A percentile compares a stretch with the other conserved stretches of the same genome.
Evolutionary conservation across 2,888 invertebrate species (phyloP).

Genomic region (Cremastinae sp.): DNA sequence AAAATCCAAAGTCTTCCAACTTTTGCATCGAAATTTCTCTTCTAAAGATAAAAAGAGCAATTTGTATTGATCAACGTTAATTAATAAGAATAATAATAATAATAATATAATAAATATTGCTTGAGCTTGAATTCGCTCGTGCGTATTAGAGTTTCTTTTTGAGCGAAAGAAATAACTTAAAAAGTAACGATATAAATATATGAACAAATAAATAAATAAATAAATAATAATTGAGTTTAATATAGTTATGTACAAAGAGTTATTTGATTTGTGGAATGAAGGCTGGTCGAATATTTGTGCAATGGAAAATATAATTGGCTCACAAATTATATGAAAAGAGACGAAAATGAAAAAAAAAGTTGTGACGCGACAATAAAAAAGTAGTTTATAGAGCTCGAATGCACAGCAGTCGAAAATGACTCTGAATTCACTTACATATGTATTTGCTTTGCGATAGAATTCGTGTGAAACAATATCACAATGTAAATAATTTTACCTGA

Average conservation of each 20-base stretch:
- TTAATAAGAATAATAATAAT: slow-evolving; percentile 34
- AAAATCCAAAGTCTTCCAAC: slow-evolving; percentile 77
- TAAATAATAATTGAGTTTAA: slow-evolving; percentile 23
- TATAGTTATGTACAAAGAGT: slow-evolving; percentile 36
- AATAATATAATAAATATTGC: too few relatives aligned
- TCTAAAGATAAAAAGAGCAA: too few relatives aligned
- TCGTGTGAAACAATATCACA: slow-evolving; percentile 25
- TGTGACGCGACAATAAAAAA: slow-evolving; percentile 79
- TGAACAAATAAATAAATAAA: slow-evolving; percentile 17
- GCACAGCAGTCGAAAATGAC: slow-evolving; percentile 64
- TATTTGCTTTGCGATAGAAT: slow-evolving; percentile 29
- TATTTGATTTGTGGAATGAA: slow-evolving; percentile 36
- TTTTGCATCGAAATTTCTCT: slow-evolving; percentile 37
- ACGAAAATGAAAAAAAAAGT: slow-evolving; percentile 68
- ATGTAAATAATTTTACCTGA: slow-evolving; percentile 37
- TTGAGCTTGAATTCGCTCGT: slow-evolving; percentile 33
- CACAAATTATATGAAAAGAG: slow-evolving; percentile 46
- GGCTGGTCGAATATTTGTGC: slow-evolving; percentile 53
- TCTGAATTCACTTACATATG: slow-evolving; percentile 41
- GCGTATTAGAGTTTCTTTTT: too few relatives aligned
- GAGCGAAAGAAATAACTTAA: too few relatives aligned
- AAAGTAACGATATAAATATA: slow-evolving; percentile 14
- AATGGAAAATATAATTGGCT: slow-evolving; percentile 56
- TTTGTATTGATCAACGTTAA: background rate
- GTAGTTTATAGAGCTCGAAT: slow-evolving; percentile 74